Percentiles rank a stretch among this genome's conserved stretches.
These are phyloP conservation scores for Drosophila elegans DNA, from an alignment of 1,140 invertebrate species.

Conservation along the genomic window DNA sequence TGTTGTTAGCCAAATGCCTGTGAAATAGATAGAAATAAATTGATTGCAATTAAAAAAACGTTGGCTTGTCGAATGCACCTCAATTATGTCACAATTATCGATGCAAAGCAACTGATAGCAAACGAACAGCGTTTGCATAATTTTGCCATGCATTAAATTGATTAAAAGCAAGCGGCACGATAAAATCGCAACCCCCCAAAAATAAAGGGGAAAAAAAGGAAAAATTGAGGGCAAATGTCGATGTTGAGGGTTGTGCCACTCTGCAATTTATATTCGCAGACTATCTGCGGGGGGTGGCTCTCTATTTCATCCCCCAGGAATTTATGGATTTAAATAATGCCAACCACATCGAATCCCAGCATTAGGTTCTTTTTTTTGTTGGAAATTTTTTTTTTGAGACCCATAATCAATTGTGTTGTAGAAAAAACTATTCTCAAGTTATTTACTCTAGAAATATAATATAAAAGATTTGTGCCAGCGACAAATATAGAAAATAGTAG, in stretches of 20 bases:
- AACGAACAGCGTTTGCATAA: conserved; percentile 55
- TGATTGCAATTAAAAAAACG: conserved; percentile 44
- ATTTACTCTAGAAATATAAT: too few relatives aligned
- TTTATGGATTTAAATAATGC: conserved; percentile 27
- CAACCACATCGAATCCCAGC: conserved; percentile 3
- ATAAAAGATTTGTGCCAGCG: neutral
- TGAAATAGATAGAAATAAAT: conserved; percentile 36
- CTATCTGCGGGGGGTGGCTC: conserved; percentile 28
- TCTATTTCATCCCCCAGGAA: conserved; percentile 45
- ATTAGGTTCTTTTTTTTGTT: conserved; percentile 1
- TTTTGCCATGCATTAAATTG: conserved; percentile 74
- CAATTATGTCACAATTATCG: conserved; percentile 66
- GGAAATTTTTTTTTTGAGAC: neutral
- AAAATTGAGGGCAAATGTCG: conserved; percentile 44
- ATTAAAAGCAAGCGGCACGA: conserved; percentile 64
- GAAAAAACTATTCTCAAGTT: too few relatives aligned
- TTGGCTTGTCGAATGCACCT: conserved; percentile 36
- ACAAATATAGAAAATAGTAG: too few relatives aligned
- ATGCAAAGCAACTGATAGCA: conserved; percentile 59
- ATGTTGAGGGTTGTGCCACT: conserved; percentile 39
- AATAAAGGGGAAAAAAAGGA: conserved; percentile 14
- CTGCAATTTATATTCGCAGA: conserved; percentile 51
- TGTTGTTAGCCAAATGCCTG: conserved; percentile 86
- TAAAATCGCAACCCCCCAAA: conserved; percentile 73
- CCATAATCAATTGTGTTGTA: neutral